Evolutionary conservation across 2,888 invertebrate species (phyloP).

Genomic region (Lasioglossum figueresi): DNA sequence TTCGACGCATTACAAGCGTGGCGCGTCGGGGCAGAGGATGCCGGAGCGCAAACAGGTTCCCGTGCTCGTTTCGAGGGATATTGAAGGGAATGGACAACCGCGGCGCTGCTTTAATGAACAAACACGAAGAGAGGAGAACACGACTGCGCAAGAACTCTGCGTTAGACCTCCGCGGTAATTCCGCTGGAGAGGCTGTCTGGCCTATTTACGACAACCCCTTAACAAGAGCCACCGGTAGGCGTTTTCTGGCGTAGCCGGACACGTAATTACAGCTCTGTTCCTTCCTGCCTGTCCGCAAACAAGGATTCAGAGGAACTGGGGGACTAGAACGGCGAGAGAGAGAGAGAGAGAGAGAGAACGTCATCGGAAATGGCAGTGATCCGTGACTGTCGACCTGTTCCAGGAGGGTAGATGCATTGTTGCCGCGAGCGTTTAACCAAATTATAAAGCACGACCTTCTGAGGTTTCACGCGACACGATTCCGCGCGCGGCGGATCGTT

Average conservation of each 20-base stretch:
- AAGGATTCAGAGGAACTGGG: constrained; percentile 39
- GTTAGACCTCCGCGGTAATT: constrained; percentile 30
- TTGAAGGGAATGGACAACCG: constrained; percentile 12
- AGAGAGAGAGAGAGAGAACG: constrained; percentile 12
- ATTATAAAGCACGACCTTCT: constrained; percentile 25
- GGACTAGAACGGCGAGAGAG: constrained; percentile 39
- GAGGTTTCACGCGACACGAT: constrained; percentile 11
- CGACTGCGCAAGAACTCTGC: constrained; percentile 16
- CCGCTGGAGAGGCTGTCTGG: constrained; percentile 43
- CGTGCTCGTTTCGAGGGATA: constrained; percentile 7
- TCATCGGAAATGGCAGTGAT: constrained; percentile 61
- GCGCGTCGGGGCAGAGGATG: not conserved
- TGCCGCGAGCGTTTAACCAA: constrained; percentile 19
- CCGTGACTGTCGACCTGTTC: constrained; percentile 46
- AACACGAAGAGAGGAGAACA: constrained; percentile 33
- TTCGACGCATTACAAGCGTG: constrained; percentile 17
- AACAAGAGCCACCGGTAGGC: constrained; percentile 43
- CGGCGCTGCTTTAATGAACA: constrained; percentile 21
- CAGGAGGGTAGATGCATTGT: constrained; percentile 32
- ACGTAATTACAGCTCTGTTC: constrained; percentile 58
- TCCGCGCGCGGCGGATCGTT: constrained; percentile 1
- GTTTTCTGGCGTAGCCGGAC: constrained; percentile 57
- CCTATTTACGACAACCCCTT: constrained; percentile 62
- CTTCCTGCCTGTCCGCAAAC: constrained; percentile 53
- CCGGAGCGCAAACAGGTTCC: not conserved